Evolutionary conservation across 2,888 invertebrate species (phyloP), one percentile per base, ranked within the genome.

Genomic region (Oscheius onirici): DNA sequence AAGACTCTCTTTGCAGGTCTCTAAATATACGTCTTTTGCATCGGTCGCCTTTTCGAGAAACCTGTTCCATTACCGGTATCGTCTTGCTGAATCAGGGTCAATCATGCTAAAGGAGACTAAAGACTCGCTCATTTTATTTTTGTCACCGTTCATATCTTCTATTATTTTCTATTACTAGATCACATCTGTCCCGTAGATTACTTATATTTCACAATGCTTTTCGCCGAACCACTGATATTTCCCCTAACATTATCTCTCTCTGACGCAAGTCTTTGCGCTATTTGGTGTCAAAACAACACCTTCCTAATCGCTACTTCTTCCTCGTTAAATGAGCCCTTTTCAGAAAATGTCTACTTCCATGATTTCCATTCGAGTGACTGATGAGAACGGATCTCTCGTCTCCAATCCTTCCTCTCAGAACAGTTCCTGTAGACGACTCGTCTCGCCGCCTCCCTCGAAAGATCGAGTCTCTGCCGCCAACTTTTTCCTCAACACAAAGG

Each of bases 321-420:
- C 24, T 10, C 43, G 10, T 43, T 46, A 0, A 46, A 17, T 46
- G 46, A 3, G n/a, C 11, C 28, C 8, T 55, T 55, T 55, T 28
- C 55, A 55, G 55, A 40, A 58, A 3, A 58, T 58, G 58, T 58
- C 58, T 20, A 20, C 41, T 20, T 20, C 40, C 20, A 41, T 40
- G 34, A 58, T 58, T 58, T 58, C 58, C 17, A 63, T 63, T 34
- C 63, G 63, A 63, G 49, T 63, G 15, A 63, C 63, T 11, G 63
- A 63, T n/a, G 63, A 63, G 34, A 63, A 63, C 17, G 63, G 63
- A 22, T 28, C 17, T n/a, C n/a, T 24, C n/a, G 63, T 63, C 6
- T 3, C 46, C 49, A 46, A 24, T 26, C 46, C 63, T 1, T 15
- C 49, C 8, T n/a, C 46, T 3, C 24, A 63, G 49, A 26, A 20